Evolutionary conservation across 2,797 vertebrate genomes (phyloP), one percentile per base, ranked within the genome.

Genomic region (Notamacropus eugenii): DNA sequence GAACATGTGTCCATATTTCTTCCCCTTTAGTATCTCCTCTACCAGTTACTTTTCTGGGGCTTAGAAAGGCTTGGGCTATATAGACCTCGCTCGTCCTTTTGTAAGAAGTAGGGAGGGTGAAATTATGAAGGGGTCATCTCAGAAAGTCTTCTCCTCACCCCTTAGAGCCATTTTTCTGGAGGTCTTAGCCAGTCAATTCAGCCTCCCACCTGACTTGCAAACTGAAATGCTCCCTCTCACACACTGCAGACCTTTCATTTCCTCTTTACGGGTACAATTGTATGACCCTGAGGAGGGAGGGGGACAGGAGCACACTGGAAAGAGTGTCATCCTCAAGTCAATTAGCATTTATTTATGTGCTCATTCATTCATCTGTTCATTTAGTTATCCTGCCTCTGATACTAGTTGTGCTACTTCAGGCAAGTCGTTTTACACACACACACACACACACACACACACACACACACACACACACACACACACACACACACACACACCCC

Each of bases 121-220:
- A 24, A 46, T 46, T 46, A 46, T 40, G 40, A 82, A 27, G 40
- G 74, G 40, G 9, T 87, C 24, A 27, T 87, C 40, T 27, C 74
- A 87, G 40, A 87, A 87, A 87, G 74, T 27, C 74, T 82, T 46
- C n/a, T 82, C 74, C n/a, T 46, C 40, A 46, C 22, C 22, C 16
- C 40, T 82, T 19, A 82, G 5, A 82, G 19, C 67, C 67, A 82
- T 40, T 40, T 62, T 62, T 62, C 59, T 62, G 59, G 11, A 40
- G 59, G 28, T 16, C 59, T 93, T 46, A 67, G 93, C n/a, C 87
- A 56, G 52, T 82, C 54, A 92, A 87, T 93, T 94, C 55, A 24
- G 93, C 14, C 19, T 28, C 40, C n/a, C 12, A 5, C 1, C 50
- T 40, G 87, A 52, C 87, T 46, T 58, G 55, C 87, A 96, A 91